Percentiles rank a stretch among this genome's conserved stretches.
Conservation (phyloP, 2,113 vertebrate genomes). For the Ploceus nigricollis region DNA sequence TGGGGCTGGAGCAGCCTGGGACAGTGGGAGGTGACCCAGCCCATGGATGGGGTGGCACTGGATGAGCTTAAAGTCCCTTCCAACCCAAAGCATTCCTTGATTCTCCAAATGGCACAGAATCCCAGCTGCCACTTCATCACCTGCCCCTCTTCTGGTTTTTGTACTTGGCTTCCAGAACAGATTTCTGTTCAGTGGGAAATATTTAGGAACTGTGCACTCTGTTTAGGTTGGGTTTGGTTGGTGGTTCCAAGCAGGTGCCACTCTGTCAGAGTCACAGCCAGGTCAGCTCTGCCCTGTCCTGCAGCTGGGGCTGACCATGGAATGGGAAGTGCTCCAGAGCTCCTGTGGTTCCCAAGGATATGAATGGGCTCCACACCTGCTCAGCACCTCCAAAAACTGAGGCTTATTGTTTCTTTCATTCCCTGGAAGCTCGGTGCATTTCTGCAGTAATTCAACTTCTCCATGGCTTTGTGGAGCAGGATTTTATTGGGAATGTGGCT, state of each 20-base stretch:
- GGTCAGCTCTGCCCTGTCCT: not conserved
- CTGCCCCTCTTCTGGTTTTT: not conserved
- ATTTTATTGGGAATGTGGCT: not conserved
- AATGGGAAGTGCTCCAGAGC: not conserved
- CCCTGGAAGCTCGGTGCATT: not conserved
- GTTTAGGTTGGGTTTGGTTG: not conserved
- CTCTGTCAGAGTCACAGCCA: not conserved
- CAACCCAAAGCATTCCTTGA: not conserved
- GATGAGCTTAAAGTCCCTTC: fast-evolving
- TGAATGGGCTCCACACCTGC: not conserved
- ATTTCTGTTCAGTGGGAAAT: not conserved
- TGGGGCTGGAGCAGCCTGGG: not conserved
- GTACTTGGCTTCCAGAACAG: not conserved
- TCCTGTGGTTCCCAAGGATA: not conserved
- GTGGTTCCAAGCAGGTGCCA: not conserved
- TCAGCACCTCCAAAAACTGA: not conserved
- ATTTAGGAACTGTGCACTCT: not conserved
- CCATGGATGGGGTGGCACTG: not conserved
- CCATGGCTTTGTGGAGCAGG: not conserved
- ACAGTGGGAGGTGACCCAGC: not conserved
- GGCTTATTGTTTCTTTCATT: not conserved
- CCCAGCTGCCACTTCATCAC: not conserved
- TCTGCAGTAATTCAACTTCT: not conserved
- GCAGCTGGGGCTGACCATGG: not conserved
- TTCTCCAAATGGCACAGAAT: fast-evolving